Conservation (phyloP, 2,797 vertebrate genomes). For the Falco cherrug region DNA sequence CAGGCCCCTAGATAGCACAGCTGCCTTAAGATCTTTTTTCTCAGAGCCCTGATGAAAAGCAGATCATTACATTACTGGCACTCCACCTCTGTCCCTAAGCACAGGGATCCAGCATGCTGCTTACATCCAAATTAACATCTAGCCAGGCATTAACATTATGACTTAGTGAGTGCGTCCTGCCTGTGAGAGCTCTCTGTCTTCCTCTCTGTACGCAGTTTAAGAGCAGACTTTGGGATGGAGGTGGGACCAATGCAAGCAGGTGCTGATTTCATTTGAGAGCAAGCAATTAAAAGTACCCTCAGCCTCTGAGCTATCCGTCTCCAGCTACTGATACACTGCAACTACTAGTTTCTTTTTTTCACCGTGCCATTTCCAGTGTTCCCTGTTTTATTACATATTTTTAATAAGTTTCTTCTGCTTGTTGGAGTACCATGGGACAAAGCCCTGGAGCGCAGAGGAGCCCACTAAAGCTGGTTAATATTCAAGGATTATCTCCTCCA, state of each 20-base stretch:
- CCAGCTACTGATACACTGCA: not conserved
- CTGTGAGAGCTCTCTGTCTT: not conserved
- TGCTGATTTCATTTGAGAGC: not conserved
- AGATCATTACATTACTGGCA: too few species aligned
- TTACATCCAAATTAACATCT: not conserved
- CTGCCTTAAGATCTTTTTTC: not conserved
- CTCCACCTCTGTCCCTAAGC: not conserved
- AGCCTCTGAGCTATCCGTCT: not conserved
- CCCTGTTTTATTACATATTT: not conserved
- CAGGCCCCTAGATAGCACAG: not conserved
- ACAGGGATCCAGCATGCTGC: not conserved
- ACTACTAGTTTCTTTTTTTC: not conserved
- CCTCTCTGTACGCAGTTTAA: not conserved
- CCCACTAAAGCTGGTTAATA: too few species aligned
- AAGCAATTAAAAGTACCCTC: not conserved
- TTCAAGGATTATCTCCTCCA: too few species aligned
- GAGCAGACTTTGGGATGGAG: not conserved
- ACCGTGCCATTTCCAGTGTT: not conserved
- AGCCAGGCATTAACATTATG: not conserved
- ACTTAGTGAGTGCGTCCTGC: not conserved
- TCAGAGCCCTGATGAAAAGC: not conserved
- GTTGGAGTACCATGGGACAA: too few species aligned
- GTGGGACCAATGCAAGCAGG: not conserved
- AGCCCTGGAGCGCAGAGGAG: too few species aligned
- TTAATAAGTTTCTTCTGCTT: too few species aligned